Conservation (phyloP, 2,797 vertebrate species). For the Lycodopsis pacificus region DNA sequence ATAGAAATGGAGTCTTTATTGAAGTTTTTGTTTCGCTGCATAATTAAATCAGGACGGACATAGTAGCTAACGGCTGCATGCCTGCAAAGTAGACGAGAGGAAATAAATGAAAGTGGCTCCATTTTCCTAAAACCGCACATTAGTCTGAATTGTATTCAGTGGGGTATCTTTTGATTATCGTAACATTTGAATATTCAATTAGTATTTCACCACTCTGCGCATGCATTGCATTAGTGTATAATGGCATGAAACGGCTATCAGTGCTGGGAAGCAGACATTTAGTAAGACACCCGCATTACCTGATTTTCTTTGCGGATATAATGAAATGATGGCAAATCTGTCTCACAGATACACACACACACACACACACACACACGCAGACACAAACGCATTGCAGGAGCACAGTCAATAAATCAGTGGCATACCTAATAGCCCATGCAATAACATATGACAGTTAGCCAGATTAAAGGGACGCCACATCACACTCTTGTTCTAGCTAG, state of each 20-base stretch:
- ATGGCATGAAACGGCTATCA: slow-evolving; percentile 45
- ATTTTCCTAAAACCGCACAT: slow-evolving; percentile 30
- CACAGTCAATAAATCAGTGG: slow-evolving; percentile 34
- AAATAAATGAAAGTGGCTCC: slow-evolving; percentile 25
- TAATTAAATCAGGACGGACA: slow-evolving; percentile 46
- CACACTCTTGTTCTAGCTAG: slow-evolving; percentile 26
- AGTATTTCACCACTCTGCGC: slow-evolving; percentile 32
- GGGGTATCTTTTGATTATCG: slow-evolving; percentile 44
- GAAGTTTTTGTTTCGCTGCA: slow-evolving; percentile 26
- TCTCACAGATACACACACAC: too few species aligned
- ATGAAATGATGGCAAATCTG: slow-evolving; percentile 40
- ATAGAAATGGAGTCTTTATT: slow-evolving; percentile 33
- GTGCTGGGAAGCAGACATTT: slow-evolving; percentile 42
- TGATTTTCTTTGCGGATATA: slow-evolving; percentile 51
- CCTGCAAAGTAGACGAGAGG: slow-evolving; percentile 15
- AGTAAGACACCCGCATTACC: slow-evolving; percentile 30
- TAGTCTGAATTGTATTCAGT: slow-evolving; percentile 35
- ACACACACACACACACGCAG: neutral
- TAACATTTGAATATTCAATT: slow-evolving; percentile 48
- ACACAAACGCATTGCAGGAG: neutral
- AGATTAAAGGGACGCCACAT: slow-evolving; percentile 53
- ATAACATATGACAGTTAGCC: slow-evolving; percentile 48
- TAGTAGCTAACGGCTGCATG: slow-evolving; percentile 22
- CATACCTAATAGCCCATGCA: slow-evolving; percentile 53
- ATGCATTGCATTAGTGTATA: slow-evolving; percentile 51